Base-by-base conservation (phyloP, 2,113 vertebrate species). In the Semicossyphus pulcher region DNA sequence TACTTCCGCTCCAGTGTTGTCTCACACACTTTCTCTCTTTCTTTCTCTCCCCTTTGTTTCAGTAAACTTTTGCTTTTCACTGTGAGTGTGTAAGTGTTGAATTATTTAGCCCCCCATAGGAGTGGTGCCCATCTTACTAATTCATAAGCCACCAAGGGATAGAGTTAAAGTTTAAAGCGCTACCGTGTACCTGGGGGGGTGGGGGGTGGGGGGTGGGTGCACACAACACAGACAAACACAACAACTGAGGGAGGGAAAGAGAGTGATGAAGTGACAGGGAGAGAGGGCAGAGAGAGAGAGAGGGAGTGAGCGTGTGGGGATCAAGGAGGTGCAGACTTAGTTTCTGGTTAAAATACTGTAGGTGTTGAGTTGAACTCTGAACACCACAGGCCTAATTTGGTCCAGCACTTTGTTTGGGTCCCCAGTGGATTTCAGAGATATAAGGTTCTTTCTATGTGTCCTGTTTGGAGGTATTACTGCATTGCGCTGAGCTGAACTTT, bases 61-160 rank as follows among this genome's bases (percentile, higher is more conserved):
- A 82, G 91, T 93, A 95, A 93, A 94, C 93, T 93, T 93, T 93
- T 76, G 81, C 86, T 88, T 93, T 94, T 89, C 89, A 39, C 80
- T 78, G 78, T 65, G 84, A 72, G 84, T 86, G 87, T 87, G 78
- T 81, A 56, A 80, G 87, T 88, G 86, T 88, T 93, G 90, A 95
- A 95, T 95, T 95, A 95, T 95, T 96, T 92, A 95, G 64, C 83
- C 68, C 93, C 94, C 94, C 86, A 87, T 73, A 92, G 92, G 92
- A 93, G 87, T 76, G 72, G 85, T 90, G 90, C 84, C 81, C 89
- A 89, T 83, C 92, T 95, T 93, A 94, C 92, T 95, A 95, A 95
- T 94, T 94, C 95, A 94, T 95, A 93, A 93, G 84, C 88, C 92
- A 91, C 92, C 52, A 87, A 93, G 94, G 90, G 93, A 94, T 93